A percentile compares a stretch with the other conserved stretches of the same genome.
phyloP scores from a whole-genome alignment of 2,888 invertebrate species.

The Embidobia sp. region DNA sequence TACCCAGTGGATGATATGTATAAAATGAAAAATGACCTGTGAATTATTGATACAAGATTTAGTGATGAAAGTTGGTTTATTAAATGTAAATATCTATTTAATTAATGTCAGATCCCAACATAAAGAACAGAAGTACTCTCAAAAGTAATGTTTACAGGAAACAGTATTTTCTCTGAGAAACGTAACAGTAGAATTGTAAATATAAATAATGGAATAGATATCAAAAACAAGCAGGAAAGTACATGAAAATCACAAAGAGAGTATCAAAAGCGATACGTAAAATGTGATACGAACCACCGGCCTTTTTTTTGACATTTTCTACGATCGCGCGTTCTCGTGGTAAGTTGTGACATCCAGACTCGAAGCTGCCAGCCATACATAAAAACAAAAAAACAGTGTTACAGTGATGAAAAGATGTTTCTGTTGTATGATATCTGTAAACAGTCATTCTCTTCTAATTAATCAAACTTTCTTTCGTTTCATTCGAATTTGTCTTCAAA shows the following conservation, averaged over 20 bases:
- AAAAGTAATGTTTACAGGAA: too few species aligned
- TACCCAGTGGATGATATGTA: too few species aligned
- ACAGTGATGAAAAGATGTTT: constrained; percentile 47
- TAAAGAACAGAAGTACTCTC: too few species aligned
- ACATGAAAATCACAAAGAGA: constrained; percentile 54
- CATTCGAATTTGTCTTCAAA: too few species aligned
- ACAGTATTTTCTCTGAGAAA: too few species aligned
- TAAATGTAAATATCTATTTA: too few species aligned
- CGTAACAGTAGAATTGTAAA: neutral
- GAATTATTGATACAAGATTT: too few species aligned
- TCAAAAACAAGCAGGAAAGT: constrained; percentile 52
- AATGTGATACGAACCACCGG: constrained; percentile 79
- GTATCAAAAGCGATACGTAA: constrained; percentile 63
- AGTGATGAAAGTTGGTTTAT: too few species aligned
- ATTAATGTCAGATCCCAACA: too few species aligned
- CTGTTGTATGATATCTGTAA: constrained; percentile 25
- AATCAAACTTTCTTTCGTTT: neutral
- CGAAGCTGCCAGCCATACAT: constrained; percentile 77
- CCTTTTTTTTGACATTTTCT: constrained; percentile 80
- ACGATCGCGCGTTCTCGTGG: constrained; percentile 78
- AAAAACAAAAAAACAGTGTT: constrained; percentile 70
- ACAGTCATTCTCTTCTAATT: constrained; percentile 4
- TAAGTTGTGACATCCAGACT: constrained; percentile 79
- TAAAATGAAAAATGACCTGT: too few species aligned
- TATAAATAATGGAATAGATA: constrained; percentile 18